Conservation (phyloP, 2,888 invertebrate genomes). For the Aleiodes testaceus region DNA sequence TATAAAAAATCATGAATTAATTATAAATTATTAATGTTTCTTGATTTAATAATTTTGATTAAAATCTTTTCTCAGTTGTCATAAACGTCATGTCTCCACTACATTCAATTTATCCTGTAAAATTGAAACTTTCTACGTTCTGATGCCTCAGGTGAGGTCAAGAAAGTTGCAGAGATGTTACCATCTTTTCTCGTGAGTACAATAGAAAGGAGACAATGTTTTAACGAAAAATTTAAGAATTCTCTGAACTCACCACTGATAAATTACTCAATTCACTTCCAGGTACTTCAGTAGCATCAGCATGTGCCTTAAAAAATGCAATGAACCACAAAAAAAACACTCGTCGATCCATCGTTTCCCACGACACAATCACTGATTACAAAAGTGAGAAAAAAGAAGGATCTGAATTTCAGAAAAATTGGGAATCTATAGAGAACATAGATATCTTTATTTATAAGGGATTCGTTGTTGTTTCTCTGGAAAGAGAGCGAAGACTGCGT, state of each 20-base stretch:
- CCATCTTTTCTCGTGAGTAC: not conserved
- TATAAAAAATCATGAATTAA: not conserved
- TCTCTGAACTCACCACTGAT: slow-evolving; percentile 57
- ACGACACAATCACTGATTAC: slow-evolving; percentile 11
- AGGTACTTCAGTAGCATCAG: slow-evolving; percentile 62
- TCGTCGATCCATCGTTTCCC: slow-evolving; percentile 57
- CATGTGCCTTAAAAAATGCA: slow-evolving; percentile 53
- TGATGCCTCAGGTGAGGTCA: no score
- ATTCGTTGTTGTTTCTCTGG: slow-evolving; percentile 55
- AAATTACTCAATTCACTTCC: slow-evolving; percentile 56
- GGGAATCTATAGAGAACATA: slow-evolving; percentile 10
- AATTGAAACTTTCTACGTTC: no score
- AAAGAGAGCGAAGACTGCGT: slow-evolving; percentile 68
- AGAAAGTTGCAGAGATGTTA: no score
- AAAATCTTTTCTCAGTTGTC: no score
- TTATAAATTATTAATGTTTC: no score
- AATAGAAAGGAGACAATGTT: slow-evolving; percentile 17
- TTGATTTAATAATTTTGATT: no score
- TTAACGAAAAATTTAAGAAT: not conserved
- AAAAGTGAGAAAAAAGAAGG: not conserved
- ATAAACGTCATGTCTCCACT: no score
- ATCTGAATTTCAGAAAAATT: slow-evolving; percentile 25
- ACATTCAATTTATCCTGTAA: no score
- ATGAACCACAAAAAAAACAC: slow-evolving; percentile 59
- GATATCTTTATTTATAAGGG: slow-evolving; percentile 22